Evolutionary conservation across 2,113 vertebrate genomes (phyloP), one percentile per base, ranked within the genome.

Genomic region (Gracilinanus agilis): DNA sequence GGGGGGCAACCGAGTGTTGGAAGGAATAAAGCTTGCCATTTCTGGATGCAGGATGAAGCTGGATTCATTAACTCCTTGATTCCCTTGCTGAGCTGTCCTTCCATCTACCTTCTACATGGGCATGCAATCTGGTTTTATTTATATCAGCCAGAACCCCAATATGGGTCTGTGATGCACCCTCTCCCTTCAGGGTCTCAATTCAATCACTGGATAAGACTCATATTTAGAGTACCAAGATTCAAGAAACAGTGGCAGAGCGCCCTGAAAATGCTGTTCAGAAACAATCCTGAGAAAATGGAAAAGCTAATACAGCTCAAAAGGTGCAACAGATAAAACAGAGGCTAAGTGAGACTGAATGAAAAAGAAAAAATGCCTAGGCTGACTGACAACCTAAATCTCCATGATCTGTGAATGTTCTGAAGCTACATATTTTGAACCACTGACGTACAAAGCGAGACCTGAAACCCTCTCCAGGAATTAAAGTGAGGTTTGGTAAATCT

Each of bases 331-430:
- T 49, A 5, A 49, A 49, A 49, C 49, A 49, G 5, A 49, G 49
- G 49, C 49, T 49, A 49, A 49, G 49, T 49, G 49, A 49, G 5
- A 2, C 49, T 49, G 49, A 49, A 49, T 49, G 49, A 49, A 49
- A 49, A 49, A 49, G 49, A 49, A 49, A 49, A 49, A n/a, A 99
- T 99, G 99, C 99, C 98, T 97, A 99, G 98, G 99, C 98, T 99
- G 98, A 99, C 98, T 95, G 98, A 99, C 98, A n/a, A 98, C 98
- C 99, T 99, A 99, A 99, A 49, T 49, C 5, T 49, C 49, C 49
- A 49, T 49, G 49, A 49, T 49, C 49, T 49, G 49, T 49, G 49
- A 49, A 49, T 49, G 5, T 49, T 49, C 49, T 49, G 49, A 49
- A 49, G 49, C 49, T 49, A 49, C 49, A 5, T 49, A 49, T 49